Percentiles rank a stretch among this genome's conserved stretches.
These are phyloP conservation scores for Antrozous pallidus DNA, from an alignment of 2,797 vertebrate species.

Conservation along the genomic window DNA sequence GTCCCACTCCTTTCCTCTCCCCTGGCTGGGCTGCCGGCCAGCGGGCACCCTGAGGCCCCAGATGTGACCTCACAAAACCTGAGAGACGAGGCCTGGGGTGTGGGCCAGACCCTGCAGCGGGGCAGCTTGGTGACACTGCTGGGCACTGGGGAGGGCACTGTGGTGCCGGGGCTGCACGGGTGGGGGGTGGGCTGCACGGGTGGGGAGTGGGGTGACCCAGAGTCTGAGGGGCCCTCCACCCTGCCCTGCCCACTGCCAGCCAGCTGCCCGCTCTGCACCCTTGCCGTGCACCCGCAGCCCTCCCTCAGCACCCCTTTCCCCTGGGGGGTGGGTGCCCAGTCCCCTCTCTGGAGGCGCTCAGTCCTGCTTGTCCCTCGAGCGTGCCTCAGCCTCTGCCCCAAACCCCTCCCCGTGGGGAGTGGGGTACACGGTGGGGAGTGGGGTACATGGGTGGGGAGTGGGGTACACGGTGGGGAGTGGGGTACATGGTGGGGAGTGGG, in stretches of 20 bases:
- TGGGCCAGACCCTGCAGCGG: constrained; percentile 83
- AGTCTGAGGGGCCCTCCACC: neutral
- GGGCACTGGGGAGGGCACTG: constrained; percentile 30
- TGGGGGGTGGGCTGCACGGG: too few species aligned
- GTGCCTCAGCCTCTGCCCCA: constrained; percentile 42
- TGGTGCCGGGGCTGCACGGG: neutral
- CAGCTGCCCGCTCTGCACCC: accelerated
- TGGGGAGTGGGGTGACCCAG: too few species aligned
- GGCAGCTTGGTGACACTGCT: constrained; percentile 34
- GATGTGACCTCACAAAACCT: constrained; percentile 96
- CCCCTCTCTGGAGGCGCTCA: neutral
- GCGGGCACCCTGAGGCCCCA: constrained; percentile 89
- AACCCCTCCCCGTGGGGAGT: accelerated
- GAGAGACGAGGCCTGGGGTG: constrained; percentile 90
- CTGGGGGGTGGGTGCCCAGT: too few species aligned
- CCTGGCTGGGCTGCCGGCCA: constrained; percentile 50
- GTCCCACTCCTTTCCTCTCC: neutral
- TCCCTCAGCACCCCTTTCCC: neutral
- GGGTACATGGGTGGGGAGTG: too few species aligned
- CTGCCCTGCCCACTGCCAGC: neutral
- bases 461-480: too few species aligned
- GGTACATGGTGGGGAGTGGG: too few species aligned
- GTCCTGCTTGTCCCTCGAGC: too few species aligned
- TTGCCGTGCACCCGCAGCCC: accelerated
- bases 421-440: too few species aligned